Percentiles rank a stretch among this genome's conserved stretches.
phyloP scores from a whole-genome alignment of 1,140 invertebrate species.

The Bombus balteatus region DNA sequence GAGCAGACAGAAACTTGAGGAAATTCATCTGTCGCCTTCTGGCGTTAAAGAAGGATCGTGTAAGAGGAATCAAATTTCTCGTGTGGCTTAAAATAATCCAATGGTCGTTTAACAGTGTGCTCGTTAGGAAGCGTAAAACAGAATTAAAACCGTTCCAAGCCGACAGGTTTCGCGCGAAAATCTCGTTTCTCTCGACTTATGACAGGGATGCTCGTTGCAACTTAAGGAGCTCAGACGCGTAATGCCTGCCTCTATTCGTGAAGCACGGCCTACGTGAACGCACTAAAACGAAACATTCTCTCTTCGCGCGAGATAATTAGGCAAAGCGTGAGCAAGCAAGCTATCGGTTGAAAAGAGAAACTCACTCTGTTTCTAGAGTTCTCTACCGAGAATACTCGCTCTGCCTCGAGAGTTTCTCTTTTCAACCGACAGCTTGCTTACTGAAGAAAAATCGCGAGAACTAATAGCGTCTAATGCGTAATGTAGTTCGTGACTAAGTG shows the following conservation, averaged over 20 bases:
- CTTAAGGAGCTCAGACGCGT: constrained; percentile 28
- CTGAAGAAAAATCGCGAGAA: neutral
- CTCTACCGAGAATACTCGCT: neutral
- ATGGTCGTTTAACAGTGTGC: neutral
- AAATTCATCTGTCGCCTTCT: neutral
- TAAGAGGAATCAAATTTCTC: neutral
- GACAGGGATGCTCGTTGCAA: constrained; percentile 15
- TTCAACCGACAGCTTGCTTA: no score
- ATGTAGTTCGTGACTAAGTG: neutral
- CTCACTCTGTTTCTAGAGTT: neutral
- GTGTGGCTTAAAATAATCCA: neutral
- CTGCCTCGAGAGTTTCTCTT: no score
- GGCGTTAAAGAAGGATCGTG: no score
- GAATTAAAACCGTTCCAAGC: neutral
- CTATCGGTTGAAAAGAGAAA: neutral
- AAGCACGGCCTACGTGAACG: neutral
- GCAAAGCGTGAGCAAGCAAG: neutral
- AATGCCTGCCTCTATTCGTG: neutral
- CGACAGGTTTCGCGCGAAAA: constrained; percentile 3
- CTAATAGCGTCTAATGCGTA: neutral
- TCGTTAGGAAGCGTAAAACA: neutral
- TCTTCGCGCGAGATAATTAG: constrained; percentile 37
- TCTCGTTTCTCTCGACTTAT: constrained; percentile 9
- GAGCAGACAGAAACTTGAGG: neutral
- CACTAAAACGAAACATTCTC: constrained; percentile 20